phyloP scores from a whole-genome alignment of 2,113 vertebrate genomes.

The Coregonus clupeaformis region DNA sequence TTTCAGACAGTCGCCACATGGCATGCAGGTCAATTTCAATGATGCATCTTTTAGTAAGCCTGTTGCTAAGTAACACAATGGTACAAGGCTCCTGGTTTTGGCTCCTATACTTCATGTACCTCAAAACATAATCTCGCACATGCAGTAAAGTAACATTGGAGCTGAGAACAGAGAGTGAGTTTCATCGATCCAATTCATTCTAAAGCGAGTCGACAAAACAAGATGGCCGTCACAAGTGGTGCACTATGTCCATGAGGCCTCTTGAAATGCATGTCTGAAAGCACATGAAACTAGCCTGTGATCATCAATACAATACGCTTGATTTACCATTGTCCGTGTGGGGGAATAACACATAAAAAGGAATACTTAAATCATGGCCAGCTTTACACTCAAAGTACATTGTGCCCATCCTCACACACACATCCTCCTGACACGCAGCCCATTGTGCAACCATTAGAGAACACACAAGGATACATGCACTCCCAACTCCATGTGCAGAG shows the following conservation, averaged over 20 bases:
- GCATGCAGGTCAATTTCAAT: not conserved
- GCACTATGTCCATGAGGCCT: not conserved
- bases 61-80: not conserved
- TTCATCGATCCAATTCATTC: not conserved
- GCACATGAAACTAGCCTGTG: too few relatives aligned
- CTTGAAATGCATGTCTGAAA: too few relatives aligned
- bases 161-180: not conserved
- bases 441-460: conserved; percentile 11
- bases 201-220: not conserved
- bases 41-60: not conserved
- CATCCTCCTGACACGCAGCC: conserved; percentile 8
- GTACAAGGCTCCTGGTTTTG: too few relatives aligned
- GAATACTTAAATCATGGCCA: conserved; percentile 34
- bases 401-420: conserved; percentile 20
- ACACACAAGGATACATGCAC: conserved; percentile 7
- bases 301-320: conserved; percentile 15
- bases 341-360: not conserved
- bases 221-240: not conserved
- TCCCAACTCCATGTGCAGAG: not conserved
- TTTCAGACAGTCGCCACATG: not conserved
- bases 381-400: conserved; percentile 23
- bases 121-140: not conserved
- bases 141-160: not conserved
- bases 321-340: conserved; percentile 34
- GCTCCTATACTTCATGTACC: too few relatives aligned